A percentile compares a stretch with the other conserved stretches of the same genome.
Conservation (phyloP, 2,113 vertebrate genomes). For the Aix galericulata region DNA sequence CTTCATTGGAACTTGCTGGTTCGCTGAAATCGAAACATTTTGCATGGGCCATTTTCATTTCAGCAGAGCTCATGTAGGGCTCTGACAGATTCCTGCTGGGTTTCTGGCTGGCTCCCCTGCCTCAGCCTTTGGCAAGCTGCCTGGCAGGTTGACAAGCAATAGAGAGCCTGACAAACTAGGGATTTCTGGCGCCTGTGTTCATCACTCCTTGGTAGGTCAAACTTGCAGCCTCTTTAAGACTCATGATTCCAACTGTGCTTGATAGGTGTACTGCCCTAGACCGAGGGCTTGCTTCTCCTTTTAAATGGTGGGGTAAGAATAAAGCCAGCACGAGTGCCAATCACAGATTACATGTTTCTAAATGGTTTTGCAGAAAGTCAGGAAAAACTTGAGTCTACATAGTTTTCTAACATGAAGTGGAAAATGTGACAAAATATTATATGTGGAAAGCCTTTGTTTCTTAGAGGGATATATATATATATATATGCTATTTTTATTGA, state of each 20-base stretch:
- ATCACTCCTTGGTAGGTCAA: background rate
- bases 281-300: background rate
- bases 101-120: background rate
- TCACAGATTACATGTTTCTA: background rate
- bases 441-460: background rate
- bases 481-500: background rate
- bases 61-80: background rate
- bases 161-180: background rate
- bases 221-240: background rate
- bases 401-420: background rate
- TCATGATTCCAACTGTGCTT: background rate
- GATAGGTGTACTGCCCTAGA: background rate
- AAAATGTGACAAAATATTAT: background rate
- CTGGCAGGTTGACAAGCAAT: conserved; percentile 20
- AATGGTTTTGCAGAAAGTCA: background rate
- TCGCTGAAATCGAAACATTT: background rate
- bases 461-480: background rate
- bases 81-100: background rate
- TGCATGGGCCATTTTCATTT: background rate
- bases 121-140: conserved; percentile 11
- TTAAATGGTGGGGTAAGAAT: background rate
- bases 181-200: background rate
- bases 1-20: background rate
- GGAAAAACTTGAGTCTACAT: background rate
- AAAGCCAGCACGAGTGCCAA: background rate